phyloP scores from a whole-genome alignment of 2,888 invertebrate species.

The Nemotelus pantherinus region DNA sequence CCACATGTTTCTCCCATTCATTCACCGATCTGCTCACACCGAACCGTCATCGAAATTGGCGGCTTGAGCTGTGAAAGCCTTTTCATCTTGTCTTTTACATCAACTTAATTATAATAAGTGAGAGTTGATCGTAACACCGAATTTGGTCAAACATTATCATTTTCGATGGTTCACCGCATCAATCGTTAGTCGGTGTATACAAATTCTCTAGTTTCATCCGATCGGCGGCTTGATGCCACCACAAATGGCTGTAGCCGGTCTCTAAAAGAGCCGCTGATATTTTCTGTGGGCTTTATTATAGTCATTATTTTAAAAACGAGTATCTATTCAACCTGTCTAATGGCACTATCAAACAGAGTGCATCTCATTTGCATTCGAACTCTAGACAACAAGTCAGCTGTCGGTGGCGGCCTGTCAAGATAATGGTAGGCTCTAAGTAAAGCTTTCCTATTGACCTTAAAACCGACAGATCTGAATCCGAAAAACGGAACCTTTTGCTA shows the following conservation, averaged over 20 bases:
- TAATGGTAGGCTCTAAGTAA: neutral
- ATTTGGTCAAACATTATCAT: constrained; percentile 15
- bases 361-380: constrained; percentile 19
- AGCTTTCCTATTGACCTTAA: constrained; percentile 25
- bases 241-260: neutral
- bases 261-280: neutral
- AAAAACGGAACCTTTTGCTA: neutral
- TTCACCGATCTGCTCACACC: neutral
- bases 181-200: neutral
- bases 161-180: neutral
- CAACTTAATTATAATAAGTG: constrained; percentile 31
- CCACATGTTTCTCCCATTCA: neutral
- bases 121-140: constrained; percentile 16
- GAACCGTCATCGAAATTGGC: neutral
- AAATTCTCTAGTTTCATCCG: neutral
- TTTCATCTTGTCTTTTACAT: constrained; percentile 17
- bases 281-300: constrained; percentile 1
- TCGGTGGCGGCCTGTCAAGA: neutral
- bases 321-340: neutral
- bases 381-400: neutral
- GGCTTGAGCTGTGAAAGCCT: constrained; percentile 10
- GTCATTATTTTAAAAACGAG: neutral
- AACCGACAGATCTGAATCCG: neutral
- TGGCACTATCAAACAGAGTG: constrained; percentile 11
- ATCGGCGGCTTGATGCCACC: neutral